Conservation (phyloP, 2,113 vertebrate genomes). For the Phalacrocorax aristotelis region DNA sequence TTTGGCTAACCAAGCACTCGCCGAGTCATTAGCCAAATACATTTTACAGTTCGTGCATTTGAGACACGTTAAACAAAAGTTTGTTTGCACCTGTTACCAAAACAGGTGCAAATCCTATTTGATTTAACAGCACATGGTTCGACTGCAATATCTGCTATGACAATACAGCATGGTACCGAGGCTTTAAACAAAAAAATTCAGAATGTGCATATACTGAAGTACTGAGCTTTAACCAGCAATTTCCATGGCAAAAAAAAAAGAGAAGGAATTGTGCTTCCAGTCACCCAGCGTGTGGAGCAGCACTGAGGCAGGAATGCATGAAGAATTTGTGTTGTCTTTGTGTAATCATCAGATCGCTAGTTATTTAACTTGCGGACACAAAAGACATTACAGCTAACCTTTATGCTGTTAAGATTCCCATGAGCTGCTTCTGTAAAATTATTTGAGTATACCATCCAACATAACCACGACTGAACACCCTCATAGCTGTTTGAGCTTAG, state of each 20-base stretch:
- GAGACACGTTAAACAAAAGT: neutral
- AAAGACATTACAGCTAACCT: slow-evolving; percentile 1
- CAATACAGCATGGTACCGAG: neutral
- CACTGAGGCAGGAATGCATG: slow-evolving; percentile 51
- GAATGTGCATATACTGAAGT: neutral
- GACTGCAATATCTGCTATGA: neutral
- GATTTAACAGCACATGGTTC: neutral
- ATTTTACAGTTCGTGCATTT: neutral
- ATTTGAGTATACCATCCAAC: neutral
- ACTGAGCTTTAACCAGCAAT: neutral
- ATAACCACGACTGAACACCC: neutral
- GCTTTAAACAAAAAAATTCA: neutral
- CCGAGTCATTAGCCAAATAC: neutral
- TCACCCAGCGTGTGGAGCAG: neutral
- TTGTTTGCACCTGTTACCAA: neutral
- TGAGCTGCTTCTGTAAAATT: neutral
- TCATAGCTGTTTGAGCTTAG: neutral
- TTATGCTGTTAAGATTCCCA: slow-evolving; percentile 5
- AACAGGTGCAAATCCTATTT: neutral
- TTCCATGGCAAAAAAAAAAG: neutral
- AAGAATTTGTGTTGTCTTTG: slow-evolving; percentile 50
- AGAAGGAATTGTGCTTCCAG: neutral
- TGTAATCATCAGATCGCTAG: neutral
- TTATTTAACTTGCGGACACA: slow-evolving; percentile 16
- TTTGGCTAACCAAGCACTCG: neutral